phyloP scores from a whole-genome alignment of 2,797 vertebrate genomes.

The Salmo trutta region DNA sequence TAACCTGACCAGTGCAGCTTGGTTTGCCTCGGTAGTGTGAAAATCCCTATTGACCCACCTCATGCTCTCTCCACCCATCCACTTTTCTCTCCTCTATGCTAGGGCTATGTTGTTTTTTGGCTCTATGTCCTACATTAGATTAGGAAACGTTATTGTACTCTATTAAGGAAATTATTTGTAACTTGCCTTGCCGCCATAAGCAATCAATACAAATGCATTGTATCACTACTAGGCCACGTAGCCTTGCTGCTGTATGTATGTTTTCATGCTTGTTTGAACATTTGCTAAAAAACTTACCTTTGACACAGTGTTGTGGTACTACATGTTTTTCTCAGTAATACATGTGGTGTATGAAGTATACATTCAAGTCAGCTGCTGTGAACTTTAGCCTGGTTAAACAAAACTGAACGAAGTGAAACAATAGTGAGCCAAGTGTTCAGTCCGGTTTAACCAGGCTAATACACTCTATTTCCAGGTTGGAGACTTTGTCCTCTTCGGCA shows the following conservation, averaged over 20 bases:
- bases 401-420: not conserved
- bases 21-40: not conserved
- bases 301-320: not conserved
- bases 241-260: not conserved
- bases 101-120: not conserved
- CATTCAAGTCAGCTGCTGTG: not conserved
- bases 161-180: too few species aligned
- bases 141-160: not conserved
- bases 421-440: not conserved
- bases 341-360: not conserved
- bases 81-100: too few species aligned
- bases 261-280: not conserved
- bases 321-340: not conserved
- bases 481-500: slow-evolving; percentile 94
- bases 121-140: not conserved
- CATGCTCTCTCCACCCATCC: too few species aligned
- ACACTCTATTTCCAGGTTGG: slow-evolving; percentile 79
- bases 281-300: not conserved
- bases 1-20: not conserved
- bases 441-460: not conserved
- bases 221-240: not conserved
- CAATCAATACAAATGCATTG: not conserved
- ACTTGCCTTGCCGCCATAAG: not conserved
- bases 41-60: too few species aligned
- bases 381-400: not conserved